These are phyloP conservation scores for Chauna torquata DNA, from an alignment of 2,113 vertebrate species.

Conservation along the genomic window DNA sequence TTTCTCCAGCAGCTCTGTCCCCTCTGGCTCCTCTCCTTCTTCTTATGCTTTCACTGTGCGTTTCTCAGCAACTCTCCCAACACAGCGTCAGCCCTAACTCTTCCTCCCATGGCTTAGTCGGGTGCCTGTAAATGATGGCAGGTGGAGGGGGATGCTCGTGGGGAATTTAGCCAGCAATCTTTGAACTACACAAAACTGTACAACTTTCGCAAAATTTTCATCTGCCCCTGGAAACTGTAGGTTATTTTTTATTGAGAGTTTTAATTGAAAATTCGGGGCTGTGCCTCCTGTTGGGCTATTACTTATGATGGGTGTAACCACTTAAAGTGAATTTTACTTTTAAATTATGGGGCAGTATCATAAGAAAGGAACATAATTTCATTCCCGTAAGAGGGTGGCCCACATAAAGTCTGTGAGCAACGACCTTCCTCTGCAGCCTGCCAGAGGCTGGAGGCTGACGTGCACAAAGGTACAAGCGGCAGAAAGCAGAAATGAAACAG, in stretches of 20 bases:
- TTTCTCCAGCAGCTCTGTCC: not conserved
- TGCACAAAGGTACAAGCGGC: not conserved
- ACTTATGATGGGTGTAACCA: not conserved
- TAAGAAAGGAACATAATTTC: not conserved
- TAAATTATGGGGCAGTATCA: not conserved
- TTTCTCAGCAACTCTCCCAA: not conserved
- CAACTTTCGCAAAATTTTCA: not conserved
- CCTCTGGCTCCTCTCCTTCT: not conserved
- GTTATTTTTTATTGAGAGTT: not conserved
- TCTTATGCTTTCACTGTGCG: not conserved
- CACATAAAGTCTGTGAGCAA: not conserved
- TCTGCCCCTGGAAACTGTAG: not conserved
- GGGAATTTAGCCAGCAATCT: not conserved
- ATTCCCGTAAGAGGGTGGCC: not conserved
- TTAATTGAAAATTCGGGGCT: slow-evolving; percentile 3
- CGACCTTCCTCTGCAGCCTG: not conserved
- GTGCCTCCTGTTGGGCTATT: not conserved
- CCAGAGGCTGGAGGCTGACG: not conserved
- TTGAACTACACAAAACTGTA: not conserved
- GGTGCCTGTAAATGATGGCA: not conserved
- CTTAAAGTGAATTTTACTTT: not conserved
- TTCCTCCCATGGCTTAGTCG: not conserved
- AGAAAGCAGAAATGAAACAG: slow-evolving; percentile 23
- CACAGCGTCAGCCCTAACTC: not conserved
- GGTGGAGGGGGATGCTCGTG: not conserved